Percentiles rank a stretch among this genome's conserved stretches.
These are phyloP conservation scores for Lampris incognitus DNA, from an alignment of 2,113 vertebrate species.

Conservation along the genomic window DNA sequence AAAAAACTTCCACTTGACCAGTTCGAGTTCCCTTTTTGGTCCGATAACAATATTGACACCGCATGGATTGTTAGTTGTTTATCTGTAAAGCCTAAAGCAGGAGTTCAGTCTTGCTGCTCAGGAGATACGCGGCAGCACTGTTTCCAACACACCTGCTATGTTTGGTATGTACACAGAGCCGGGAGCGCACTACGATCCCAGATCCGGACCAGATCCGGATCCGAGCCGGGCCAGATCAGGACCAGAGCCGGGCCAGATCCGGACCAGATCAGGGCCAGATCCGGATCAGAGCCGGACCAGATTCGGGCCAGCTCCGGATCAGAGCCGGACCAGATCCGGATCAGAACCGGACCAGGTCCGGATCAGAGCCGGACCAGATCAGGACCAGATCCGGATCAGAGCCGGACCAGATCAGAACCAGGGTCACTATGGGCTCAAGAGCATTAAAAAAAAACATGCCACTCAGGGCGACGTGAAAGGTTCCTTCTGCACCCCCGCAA, in stretches of 20 bases:
- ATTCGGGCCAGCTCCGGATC: too few relatives aligned
- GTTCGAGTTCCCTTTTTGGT: conserved; percentile 27
- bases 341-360: too few relatives aligned
- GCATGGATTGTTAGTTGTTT: conserved; percentile 50
- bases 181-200: background rate
- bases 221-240: too few relatives aligned
- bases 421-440: conserved; percentile 15
- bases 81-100: conserved; percentile 18
- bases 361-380: too few relatives aligned
- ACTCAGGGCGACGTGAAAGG: conserved; percentile 55
- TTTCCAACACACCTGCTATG: conserved; percentile 8
- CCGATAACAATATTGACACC: conserved; percentile 28
- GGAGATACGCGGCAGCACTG: too few relatives aligned
- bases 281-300: too few relatives aligned
- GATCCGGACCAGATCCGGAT: too few relatives aligned
- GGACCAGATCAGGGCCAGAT: too few relatives aligned
- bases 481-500: conserved; percentile 7
- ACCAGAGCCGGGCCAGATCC: too few relatives aligned
- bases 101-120: too few relatives aligned
- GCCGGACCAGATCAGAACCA: background rate
- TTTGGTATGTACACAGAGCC: conserved; percentile 7
- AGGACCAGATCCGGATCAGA: too few relatives aligned
- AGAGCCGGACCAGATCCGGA: too few relatives aligned
- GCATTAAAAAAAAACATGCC: conserved; percentile 29
- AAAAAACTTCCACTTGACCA: conserved; percentile 4